Percentiles rank a stretch among this genome's conserved stretches.
Conservation (phyloP, 2,888 invertebrate species). For the Drosophila kanekoi region DNA sequence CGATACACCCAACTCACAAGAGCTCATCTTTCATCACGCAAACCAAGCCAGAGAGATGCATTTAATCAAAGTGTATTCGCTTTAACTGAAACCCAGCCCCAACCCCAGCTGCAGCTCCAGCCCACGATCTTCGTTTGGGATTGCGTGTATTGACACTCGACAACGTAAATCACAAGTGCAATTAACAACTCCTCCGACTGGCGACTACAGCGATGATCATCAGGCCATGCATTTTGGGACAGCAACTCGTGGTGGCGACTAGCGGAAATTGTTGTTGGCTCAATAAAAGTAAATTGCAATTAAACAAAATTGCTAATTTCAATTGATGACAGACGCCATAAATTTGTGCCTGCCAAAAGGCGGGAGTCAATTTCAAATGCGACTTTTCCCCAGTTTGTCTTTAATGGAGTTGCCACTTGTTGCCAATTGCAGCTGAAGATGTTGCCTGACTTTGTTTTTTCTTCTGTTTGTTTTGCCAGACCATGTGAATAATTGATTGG, state of each 20-base stretch:
- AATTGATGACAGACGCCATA: constrained; percentile 76
- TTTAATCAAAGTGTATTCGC: constrained; percentile 60
- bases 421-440: constrained; percentile 11
- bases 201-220: constrained; percentile 47
- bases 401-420: constrained; percentile 30
- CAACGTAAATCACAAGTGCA: constrained; percentile 80
- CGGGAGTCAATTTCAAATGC: constrained; percentile 32
- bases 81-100: constrained; percentile 12
- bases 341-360: constrained; percentile 49
- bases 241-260: constrained; percentile 13
- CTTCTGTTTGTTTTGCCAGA: constrained; percentile 15
- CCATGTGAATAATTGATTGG: constrained; percentile 18
- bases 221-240: constrained; percentile 30
- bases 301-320: constrained; percentile 79
- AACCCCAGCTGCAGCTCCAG: neutral
- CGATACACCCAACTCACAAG: neutral
- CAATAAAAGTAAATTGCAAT: constrained; percentile 82
- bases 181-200: constrained; percentile 70
- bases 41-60: constrained; percentile 33
- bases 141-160: constrained; percentile 77
- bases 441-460: neutral
- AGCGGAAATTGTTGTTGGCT: constrained; percentile 77
- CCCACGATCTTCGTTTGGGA: constrained; percentile 38
- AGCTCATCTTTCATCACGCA: constrained; percentile 60
- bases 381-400: constrained; percentile 13